Evolutionary conservation across 2,888 invertebrate species (phyloP), one percentile per base, ranked within the genome.

Genomic region (Kuschelorhynchus macadamiae): DNA sequence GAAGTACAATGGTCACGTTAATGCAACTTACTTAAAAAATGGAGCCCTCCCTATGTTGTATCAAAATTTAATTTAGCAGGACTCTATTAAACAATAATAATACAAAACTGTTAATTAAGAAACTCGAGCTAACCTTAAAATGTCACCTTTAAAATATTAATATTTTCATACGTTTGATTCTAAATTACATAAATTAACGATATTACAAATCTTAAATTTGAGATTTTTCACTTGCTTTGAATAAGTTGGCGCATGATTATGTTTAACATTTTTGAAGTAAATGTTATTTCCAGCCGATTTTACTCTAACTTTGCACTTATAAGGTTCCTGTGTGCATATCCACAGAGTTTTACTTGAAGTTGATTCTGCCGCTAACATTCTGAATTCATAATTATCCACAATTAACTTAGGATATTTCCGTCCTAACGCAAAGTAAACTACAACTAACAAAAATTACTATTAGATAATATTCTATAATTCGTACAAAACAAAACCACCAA

Each of bases 351-450:
- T 67, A 2, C 16, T 21, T 16, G 47, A 11, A 1, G 14, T 36
- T 3, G 63, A 52, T n/a, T 46, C 30, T 1, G 25, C 39, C 7
- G 41, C 41, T 39, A 72, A 67, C 21, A 75, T 72, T 47, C 66
- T 70, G 52, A 69, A 76, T 53, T 75, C 74, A 46, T 74, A 67
- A 8, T 70, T 55, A 25, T 77, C 72, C 44, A 76, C 46, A 14
- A 77, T 63, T 5, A 77, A 67, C 66, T 70, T 75, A 12, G 75
- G 76, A 49, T 77, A 71, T 59, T 75, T 78, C 17, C 72, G 63
- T 17, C 75, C 76, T 55, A 65, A 67, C 20, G 67, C 61, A 17
- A 77, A 62, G 69, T 76, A 76, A 30, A 77, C 71, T 3, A 67
- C 46, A 44, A 36, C 69, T 67, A 30, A 46, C 61, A 64, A 5